Evolutionary conservation across 1,140 invertebrate species (phyloP).

Genomic region (Pachyrhynchus sulphureomaculatus): DNA sequence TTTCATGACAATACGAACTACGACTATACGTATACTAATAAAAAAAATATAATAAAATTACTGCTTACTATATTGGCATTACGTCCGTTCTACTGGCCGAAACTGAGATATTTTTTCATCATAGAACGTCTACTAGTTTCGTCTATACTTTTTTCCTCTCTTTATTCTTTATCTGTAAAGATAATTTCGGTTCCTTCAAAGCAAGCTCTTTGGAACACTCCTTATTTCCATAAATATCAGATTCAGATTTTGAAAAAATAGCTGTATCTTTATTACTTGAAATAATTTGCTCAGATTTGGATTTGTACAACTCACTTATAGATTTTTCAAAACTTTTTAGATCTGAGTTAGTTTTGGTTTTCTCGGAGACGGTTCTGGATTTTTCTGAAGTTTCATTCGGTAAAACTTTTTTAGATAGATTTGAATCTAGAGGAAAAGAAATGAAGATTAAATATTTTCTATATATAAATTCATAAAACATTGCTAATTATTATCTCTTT

Average conservation of each 20-base stretch:
- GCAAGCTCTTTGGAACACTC: background rate
- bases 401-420: background rate
- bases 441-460: too few species aligned
- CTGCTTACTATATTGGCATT: too few species aligned
- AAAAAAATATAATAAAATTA: too few species aligned
- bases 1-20: too few species aligned
- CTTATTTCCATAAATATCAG: background rate
- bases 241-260: slow-evolving; percentile 3
- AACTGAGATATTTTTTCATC: slow-evolving; percentile 13
- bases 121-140: background rate
- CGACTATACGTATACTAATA: too few species aligned
- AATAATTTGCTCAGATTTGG: background rate
- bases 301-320: too few species aligned
- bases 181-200: slow-evolving; percentile 20
- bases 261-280: background rate
- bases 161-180: slow-evolving; percentile 4
- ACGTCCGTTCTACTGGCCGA: background rate
- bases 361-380: background rate
- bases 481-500: background rate
- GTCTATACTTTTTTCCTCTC: background rate
- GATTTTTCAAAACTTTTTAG: background rate
- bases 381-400: background rate
- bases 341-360: background rate
- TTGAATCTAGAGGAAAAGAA: background rate
- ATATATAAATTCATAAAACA: background rate